phyloP scores from a whole-genome alignment of 2,113 vertebrate species.

The Sigmodon hispidus region DNA sequence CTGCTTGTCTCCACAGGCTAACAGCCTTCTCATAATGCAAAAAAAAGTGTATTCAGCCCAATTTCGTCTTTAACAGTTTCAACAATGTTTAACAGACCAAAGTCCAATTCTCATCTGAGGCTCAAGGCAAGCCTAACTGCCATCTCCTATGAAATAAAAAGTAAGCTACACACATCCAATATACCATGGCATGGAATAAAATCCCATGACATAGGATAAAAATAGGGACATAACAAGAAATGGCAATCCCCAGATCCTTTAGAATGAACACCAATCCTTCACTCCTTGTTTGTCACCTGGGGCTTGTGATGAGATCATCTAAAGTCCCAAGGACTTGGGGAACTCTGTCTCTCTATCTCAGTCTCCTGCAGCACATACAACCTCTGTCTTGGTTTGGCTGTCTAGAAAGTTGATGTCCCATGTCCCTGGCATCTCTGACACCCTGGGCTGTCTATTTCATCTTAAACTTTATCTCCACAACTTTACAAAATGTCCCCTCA shows the following conservation, averaged over 20 bases:
- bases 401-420: background rate
- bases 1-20: background rate
- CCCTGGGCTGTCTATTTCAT: background rate
- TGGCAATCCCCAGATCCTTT: background rate
- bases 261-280: background rate
- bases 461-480: background rate
- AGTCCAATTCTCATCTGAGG: background rate
- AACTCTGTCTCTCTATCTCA: background rate
- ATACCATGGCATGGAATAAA: background rate
- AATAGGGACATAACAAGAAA: background rate
- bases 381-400: background rate
- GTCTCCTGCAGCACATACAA: background rate
- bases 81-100: background rate
- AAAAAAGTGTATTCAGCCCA: background rate
- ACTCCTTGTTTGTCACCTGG: background rate
- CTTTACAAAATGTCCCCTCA: background rate
- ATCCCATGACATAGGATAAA: background rate
- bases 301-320: background rate
- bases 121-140: background rate
- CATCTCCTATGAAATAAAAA: background rate
- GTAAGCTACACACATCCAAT: background rate
- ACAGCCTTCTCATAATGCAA: background rate
- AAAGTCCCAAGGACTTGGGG: background rate
- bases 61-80: background rate
- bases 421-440: background rate